Evolutionary conservation across 2,888 invertebrate genomes (phyloP).

Genomic region (Pimpla rufipes): DNA sequence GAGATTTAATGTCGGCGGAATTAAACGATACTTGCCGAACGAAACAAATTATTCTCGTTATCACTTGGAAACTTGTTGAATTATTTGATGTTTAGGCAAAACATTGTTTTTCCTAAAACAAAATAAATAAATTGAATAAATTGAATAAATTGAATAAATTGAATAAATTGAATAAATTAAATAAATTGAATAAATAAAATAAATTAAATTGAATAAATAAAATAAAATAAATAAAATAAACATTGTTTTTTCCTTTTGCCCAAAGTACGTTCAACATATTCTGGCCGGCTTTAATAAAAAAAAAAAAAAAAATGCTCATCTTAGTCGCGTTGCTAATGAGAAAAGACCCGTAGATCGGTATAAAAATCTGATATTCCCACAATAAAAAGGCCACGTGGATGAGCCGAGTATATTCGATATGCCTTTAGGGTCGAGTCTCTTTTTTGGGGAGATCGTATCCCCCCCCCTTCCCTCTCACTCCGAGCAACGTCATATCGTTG

Average conservation of each 20-base stretch:
- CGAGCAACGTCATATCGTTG: slow-evolving; percentile 76
- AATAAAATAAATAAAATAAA: too few relatives aligned
- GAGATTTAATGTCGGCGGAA: slow-evolving; percentile 76
- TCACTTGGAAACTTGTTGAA: neutral
- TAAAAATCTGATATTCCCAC: slow-evolving; percentile 75
- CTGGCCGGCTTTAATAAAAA: neutral
- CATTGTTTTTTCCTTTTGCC: neutral
- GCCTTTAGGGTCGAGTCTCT: slow-evolving; percentile 53
- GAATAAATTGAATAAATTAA: too few relatives aligned
- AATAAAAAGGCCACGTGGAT: slow-evolving; percentile 78
- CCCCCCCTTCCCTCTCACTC: too few relatives aligned
- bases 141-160: too few relatives aligned
- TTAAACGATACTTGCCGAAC: slow-evolving; percentile 66
- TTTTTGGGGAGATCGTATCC: slow-evolving; percentile 76
- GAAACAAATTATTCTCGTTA: slow-evolving; percentile 67
- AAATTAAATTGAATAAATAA: too few relatives aligned
- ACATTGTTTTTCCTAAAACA: too few relatives aligned
- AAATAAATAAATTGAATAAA: too few relatives aligned
- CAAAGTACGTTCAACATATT: neutral
- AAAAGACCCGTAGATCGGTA: slow-evolving; percentile 33
- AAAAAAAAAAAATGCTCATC: neutral
- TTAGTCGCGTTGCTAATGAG: slow-evolving; percentile 38
- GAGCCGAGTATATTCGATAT: slow-evolving; percentile 46
- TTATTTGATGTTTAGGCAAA: too few relatives aligned
- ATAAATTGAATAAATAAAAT: too few relatives aligned